Evolutionary conservation across 1,140 invertebrate genomes (phyloP).

Genomic region (Coptotermes formosanus): DNA sequence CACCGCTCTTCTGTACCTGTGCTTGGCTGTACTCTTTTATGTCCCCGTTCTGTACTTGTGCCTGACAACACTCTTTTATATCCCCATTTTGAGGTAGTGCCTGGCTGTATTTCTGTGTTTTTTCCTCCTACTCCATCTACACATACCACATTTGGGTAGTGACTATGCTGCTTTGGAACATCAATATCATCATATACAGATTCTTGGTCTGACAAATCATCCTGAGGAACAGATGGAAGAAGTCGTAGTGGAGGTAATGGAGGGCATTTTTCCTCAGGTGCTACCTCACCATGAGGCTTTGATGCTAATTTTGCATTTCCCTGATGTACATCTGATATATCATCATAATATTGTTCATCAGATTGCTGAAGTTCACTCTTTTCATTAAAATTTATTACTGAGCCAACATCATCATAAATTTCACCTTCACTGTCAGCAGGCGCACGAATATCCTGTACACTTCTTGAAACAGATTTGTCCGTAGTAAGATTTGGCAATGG

Average conservation of each 20-base stretch:
- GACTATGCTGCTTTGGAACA: too few species aligned
- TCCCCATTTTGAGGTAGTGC: too few species aligned
- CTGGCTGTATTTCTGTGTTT: too few species aligned
- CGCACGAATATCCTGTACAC: background rate
- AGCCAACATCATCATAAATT: background rate
- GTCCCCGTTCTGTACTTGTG: too few species aligned
- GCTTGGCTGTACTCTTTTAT: background rate
- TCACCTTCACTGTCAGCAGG: background rate
- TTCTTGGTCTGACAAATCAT: background rate
- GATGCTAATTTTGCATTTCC: background rate
- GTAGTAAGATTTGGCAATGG: background rate
- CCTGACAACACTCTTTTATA: too few species aligned
- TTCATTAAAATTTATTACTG: background rate
- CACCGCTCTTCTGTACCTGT: too few species aligned
- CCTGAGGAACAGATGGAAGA: background rate
- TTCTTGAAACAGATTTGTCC: background rate
- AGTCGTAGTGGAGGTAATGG: background rate
- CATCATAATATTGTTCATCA: constrained; percentile 29
- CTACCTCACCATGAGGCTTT: background rate
- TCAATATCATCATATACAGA: background rate
- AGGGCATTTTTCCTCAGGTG: background rate
- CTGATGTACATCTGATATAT: background rate
- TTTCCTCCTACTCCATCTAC: too few species aligned
- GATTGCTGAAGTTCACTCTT: background rate
- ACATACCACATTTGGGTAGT: too few species aligned